phyloP scores from a whole-genome alignment of 2,113 vertebrate species.

The Rynchops niger region DNA sequence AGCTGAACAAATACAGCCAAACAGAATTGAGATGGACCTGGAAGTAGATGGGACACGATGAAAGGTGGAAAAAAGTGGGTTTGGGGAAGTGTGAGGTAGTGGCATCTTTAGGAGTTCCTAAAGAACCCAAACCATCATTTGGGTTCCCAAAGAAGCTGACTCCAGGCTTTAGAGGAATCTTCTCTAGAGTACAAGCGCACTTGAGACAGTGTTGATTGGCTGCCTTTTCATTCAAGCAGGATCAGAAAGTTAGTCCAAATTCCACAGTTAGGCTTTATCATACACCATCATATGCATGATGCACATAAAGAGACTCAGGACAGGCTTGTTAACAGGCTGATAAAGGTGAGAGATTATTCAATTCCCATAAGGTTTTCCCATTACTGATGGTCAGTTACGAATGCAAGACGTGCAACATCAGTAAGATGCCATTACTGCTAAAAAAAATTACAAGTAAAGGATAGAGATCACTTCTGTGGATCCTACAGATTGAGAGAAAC shows the following conservation, averaged over 20 bases:
- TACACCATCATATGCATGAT: background rate
- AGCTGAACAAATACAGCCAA: background rate
- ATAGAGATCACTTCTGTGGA: background rate
- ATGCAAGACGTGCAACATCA: background rate
- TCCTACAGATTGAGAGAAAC: background rate
- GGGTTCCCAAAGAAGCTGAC: background rate
- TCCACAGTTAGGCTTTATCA: background rate
- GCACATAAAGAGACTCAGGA: background rate
- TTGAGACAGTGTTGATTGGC: background rate
- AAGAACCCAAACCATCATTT: background rate
- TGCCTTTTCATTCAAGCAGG: accelerated
- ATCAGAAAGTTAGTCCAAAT: background rate
- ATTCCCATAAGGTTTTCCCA: background rate
- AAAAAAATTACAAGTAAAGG: background rate
- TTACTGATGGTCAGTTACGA: background rate
- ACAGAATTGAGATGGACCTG: background rate
- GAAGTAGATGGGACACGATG: background rate
- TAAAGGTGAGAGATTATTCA: background rate
- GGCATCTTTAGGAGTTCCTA: background rate
- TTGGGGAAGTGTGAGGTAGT: background rate
- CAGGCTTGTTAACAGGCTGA: background rate
- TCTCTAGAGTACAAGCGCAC: background rate
- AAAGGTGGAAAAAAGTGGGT: background rate
- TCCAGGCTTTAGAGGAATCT: background rate
- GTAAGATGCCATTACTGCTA: background rate